Percentiles rank a stretch among this genome's conserved stretches.
phyloP scores from a whole-genome alignment of 2,113 vertebrate genomes.

The Hippotragus niger region DNA sequence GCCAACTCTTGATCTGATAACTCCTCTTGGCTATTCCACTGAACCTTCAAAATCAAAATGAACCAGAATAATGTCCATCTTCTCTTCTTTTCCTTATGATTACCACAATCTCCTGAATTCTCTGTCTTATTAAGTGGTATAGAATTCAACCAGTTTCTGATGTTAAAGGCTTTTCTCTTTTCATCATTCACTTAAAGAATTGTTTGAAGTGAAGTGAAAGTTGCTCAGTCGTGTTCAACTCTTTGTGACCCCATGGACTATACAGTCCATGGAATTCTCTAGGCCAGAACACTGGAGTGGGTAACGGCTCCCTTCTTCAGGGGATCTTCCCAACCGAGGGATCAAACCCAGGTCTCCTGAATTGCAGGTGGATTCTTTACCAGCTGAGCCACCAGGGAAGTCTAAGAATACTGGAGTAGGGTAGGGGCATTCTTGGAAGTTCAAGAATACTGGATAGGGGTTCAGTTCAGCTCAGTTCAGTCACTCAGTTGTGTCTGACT shows the following conservation, averaged over 20 bases:
- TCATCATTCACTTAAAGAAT: neutral
- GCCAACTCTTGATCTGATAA: neutral
- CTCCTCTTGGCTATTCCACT: neutral
- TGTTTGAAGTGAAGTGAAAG: neutral
- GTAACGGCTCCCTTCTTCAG: neutral
- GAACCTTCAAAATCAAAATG: neutral
- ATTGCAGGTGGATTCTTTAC: neutral
- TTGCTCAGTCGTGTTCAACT: rapidly evolving
- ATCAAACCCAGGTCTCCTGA: neutral
- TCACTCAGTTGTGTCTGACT: too few relatives aligned
- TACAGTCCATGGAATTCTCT: neutral
- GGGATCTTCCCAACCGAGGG: rapidly evolving
- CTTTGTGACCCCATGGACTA: neutral
- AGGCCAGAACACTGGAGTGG: neutral
- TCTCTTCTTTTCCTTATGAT: neutral
- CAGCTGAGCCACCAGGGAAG: neutral
- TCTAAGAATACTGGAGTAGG: neutral
- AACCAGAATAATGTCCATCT: neutral
- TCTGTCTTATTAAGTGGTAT: neutral
- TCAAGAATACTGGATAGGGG: neutral
- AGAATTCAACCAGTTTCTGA: neutral
- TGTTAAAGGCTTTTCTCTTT: neutral
- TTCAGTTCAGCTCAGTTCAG: too few relatives aligned
- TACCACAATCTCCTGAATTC: neutral
- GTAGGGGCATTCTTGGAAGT: neutral